Evolutionary conservation across 1,140 invertebrate genomes (phyloP).

Genomic region (Drosophila navojoa): DNA sequence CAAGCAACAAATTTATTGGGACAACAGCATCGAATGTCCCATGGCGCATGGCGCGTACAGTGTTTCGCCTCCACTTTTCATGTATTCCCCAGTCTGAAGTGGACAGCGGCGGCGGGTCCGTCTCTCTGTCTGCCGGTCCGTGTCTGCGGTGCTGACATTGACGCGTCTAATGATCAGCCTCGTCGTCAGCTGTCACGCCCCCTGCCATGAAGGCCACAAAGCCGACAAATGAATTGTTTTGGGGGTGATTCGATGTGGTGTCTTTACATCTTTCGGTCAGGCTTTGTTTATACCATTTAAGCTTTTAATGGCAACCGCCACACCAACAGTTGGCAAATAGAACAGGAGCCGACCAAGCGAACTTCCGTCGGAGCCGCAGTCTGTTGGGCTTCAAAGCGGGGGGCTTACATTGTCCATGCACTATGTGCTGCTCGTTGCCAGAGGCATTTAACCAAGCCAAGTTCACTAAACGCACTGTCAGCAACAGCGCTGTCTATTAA

Average conservation of each 20-base stretch:
- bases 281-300: constrained; percentile 66
- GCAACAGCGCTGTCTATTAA: constrained; percentile 22
- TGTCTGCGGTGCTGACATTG: constrained; percentile 59
- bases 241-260: constrained; percentile 14
- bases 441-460: neutral
- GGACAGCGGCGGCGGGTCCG: constrained; percentile 40
- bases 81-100: constrained; percentile 32
- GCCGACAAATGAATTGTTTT: constrained; percentile 26
- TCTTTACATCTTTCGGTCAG: constrained; percentile 36
- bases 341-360: constrained; percentile 39
- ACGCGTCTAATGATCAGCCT: constrained; percentile 63
- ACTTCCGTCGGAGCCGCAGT: constrained; percentile 45
- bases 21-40: constrained; percentile 38
- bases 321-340: constrained; percentile 27
- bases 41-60: constrained; percentile 18
- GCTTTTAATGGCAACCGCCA: constrained; percentile 53
- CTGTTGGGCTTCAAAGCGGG: constrained; percentile 6
- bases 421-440: constrained; percentile 16
- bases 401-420: neutral
- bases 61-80: constrained; percentile 26
- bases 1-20: constrained; percentile 75
- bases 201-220: neutral
- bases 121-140: constrained; percentile 6
- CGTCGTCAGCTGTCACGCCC: constrained; percentile 3
- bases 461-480: constrained; percentile 14